phyloP scores from a whole-genome alignment of 2,113 vertebrate species.

The Cottus gobio region DNA sequence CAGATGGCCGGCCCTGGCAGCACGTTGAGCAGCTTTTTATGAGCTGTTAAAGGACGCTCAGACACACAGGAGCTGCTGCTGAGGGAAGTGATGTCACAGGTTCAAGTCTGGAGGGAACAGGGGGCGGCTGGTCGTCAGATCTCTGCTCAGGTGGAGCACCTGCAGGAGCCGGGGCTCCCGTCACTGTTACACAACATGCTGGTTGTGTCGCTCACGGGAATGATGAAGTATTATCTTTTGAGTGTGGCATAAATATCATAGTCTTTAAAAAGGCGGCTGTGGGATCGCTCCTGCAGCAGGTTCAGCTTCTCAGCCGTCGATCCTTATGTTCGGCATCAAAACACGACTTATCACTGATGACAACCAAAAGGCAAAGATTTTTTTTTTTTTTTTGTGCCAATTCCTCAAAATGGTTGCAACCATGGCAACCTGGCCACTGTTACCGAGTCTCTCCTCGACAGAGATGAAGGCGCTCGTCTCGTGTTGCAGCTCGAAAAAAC shows the following conservation, averaged over 20 bases:
- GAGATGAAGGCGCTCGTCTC: too few species aligned
- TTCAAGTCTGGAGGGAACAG: neutral
- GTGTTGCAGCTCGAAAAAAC: too few species aligned
- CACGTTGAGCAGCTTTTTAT: constrained; percentile 53
- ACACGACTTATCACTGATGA: too few species aligned
- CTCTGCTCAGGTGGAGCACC: neutral
- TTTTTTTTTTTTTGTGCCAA: too few species aligned
- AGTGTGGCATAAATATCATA: too few species aligned
- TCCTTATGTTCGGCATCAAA: neutral
- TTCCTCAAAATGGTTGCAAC: neutral
- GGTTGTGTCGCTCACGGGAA: too few species aligned
- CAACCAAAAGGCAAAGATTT: too few species aligned
- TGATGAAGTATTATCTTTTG: too few species aligned
- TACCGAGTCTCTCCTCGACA: too few species aligned
- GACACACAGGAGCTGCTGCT: constrained; percentile 22
- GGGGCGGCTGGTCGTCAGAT: neutral
- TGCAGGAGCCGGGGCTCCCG: neutral
- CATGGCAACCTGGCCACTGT: neutral
- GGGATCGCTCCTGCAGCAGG: too few species aligned
- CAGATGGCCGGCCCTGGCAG: constrained; percentile 29
- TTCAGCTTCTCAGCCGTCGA: neutral
- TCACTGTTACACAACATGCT: neutral
- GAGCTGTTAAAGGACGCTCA: constrained; percentile 61
- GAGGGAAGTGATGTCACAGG: neutral
- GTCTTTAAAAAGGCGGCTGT: too few species aligned